Evolutionary conservation across 2,797 vertebrate genomes (phyloP).

Genomic region (Mormyrus proboscirostris): DNA sequence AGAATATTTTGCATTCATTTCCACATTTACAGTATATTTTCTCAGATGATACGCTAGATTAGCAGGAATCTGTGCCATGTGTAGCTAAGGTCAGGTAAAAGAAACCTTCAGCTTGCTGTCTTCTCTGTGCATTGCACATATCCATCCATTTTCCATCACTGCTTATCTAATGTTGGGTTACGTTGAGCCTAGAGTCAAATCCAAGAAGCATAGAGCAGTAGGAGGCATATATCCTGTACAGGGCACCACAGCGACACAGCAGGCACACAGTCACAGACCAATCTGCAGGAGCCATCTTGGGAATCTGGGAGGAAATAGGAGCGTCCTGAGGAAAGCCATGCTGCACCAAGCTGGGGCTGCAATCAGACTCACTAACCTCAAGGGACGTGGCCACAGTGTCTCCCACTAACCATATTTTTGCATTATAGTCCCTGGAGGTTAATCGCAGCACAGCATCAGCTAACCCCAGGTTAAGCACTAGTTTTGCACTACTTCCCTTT

Average conservation of each 20-base stretch:
- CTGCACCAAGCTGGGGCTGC: not conserved
- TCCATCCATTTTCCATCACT: not conserved
- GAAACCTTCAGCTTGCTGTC: not conserved
- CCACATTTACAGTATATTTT: not conserved
- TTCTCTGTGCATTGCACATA: not conserved
- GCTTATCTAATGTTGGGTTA: not conserved
- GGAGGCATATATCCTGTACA: not conserved
- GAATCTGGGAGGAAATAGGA: not conserved
- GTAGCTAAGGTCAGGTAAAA: not conserved
- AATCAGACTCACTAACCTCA: not conserved
- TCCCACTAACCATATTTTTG: not conserved
- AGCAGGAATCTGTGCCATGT: not conserved
- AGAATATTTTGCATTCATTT: not conserved
- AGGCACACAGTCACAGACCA: not conserved
- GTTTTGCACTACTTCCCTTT: not conserved
- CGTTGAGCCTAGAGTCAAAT: not conserved
- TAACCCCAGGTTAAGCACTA: not conserved
- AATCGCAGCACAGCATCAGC: not conserved
- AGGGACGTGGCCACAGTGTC: not conserved
- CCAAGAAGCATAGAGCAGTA: not conserved
- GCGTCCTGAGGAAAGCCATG: not conserved
- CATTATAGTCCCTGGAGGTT: not conserved
- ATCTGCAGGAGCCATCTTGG: not conserved
- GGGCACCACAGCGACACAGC: not conserved
- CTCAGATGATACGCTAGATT: not conserved